Base-by-base conservation (phyloP, 2,888 invertebrate species). In the Carabus problematicus region DNA sequence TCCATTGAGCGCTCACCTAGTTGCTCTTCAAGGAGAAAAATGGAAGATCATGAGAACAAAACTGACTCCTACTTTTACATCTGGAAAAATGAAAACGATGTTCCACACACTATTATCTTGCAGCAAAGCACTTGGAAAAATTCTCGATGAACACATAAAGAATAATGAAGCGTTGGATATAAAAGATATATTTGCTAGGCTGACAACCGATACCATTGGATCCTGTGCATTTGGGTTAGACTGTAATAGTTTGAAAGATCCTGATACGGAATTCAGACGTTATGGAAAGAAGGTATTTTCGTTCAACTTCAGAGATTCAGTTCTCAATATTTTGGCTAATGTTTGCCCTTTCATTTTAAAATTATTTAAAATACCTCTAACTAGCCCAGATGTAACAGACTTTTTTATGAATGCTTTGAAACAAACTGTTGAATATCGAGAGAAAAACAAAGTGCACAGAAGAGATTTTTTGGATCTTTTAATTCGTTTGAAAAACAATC, bases 381-480 rank as follows among this genome's bases (percentile, higher is more conserved):
- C 42, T 47, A n/a, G 14, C 16, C 18, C 19, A 9, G 62, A 69
- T 12, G 9, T 77, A 7, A 72, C 74, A 14, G 64, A 73, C 2
- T 82, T 80, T 72, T 81, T 82, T 70, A 71, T 75, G 41, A 72
- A 74, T 47, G 72, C 78, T 3, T 75, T 80, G 0, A 74, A 76
- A 19, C 73, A 77, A 18, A 75, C 79, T 19, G 73, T 81, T 9
- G 69, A 73, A 9, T 73, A 76, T 56, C 73, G 81, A 41, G 76
- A 78, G 67, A 63, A 72, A 11, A 76, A 75, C 39, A 76, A 77
- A 45, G 72, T 77, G 12, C 72, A 74, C 16, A 73, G 79, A 47
- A 75, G 76, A 40, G 80, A 80, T 69, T 79, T 80, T 66, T 72
- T 80, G 70, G 76, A 80, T 60, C 68, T 79, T 18, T 69, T 80